Base-by-base conservation (phyloP, 1,140 invertebrate genomes). In the Lordiphosa mommai region DNA sequence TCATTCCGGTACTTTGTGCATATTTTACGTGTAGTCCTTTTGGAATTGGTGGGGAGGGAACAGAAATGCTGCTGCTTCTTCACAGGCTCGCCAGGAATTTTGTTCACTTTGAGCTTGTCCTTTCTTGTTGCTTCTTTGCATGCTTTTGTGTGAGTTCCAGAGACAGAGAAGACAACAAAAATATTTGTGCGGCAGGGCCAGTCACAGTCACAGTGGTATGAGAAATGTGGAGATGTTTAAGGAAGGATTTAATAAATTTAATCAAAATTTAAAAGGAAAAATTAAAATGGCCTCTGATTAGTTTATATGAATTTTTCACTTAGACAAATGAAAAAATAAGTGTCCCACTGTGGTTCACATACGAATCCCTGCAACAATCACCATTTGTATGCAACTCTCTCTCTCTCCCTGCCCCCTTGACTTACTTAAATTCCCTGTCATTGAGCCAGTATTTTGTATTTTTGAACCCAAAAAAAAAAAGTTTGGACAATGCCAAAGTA, bases 131-230 rank as follows among this genome's bases (percentile, higher is more conserved):
- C 55, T 74, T 70, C 74, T 68, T 68, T 55, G 59, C 61, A 34
- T 55, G 69, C 56, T 37, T 59, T 72, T 43, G 46, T 43, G 32
- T 44, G 36, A 41, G 41, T 68, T 51, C 60, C 60, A 66, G 61
- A 63, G 61, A 41, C 61, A 57, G n/a, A 52, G 30, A 8, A 57
- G 63, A 43, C 40, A 52, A 66, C 63, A 29, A 74, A 23, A 82
- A 74, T 82, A 82, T 82, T 79, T 43, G 66, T 47, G 46, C 69
- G n/a, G n/a, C n/a, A n/a, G n/a, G n/a, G n/a, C n/a, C n/a, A n/a
- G n/a, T n/a, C n/a, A n/a, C n/a, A n/a, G n/a, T n/a, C 9, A 20
- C 40, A 43, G 40, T 43, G 16, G n/a, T n/a, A n/a, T n/a, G n/a
- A n/a, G n/a, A n/a, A n/a, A n/a, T n/a, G n/a, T n/a, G n/a, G n/a